Conservation (phyloP, 2,888 invertebrate species). For the Altica lythri region DNA sequence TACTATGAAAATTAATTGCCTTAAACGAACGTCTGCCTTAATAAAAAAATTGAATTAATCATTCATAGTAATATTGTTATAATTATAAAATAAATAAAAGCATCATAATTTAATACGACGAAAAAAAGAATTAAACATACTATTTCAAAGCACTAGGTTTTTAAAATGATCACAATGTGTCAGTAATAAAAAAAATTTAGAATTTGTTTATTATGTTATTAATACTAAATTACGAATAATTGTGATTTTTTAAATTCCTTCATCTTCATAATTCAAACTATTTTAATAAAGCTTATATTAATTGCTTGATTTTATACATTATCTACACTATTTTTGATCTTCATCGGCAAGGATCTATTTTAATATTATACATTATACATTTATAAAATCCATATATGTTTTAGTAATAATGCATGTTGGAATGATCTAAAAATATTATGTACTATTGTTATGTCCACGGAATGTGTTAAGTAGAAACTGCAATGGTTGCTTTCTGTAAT, state of each 20-base stretch:
- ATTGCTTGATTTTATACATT: slow-evolving; percentile 40
- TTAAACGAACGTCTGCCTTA: no score
- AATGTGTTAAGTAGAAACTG: no score
- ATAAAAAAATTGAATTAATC: no score
- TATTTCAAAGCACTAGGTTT: neutral
- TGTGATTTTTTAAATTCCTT: slow-evolving; percentile 4
- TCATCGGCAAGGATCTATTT: slow-evolving; percentile 9
- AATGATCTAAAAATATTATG: neutral
- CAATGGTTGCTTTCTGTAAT: no score
- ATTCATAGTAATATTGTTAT: slow-evolving; percentile 1
- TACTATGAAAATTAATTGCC: neutral
- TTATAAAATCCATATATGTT: neutral
- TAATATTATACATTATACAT: neutral
- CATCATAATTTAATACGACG: no score
- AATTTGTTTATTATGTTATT: neutral
- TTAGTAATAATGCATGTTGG: neutral
- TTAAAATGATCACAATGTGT: neutral
- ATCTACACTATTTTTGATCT: neutral
- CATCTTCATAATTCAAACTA: slow-evolving; percentile 5
- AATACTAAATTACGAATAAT: neutral
- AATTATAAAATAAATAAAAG: neutral
- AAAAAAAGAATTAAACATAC: no score
- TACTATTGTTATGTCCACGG: no score
- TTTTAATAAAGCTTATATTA: slow-evolving; percentile 45
- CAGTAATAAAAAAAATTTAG: neutral